Conservation (phyloP, 2,888 invertebrate genomes). For the Ennomos erosarius region DNA sequence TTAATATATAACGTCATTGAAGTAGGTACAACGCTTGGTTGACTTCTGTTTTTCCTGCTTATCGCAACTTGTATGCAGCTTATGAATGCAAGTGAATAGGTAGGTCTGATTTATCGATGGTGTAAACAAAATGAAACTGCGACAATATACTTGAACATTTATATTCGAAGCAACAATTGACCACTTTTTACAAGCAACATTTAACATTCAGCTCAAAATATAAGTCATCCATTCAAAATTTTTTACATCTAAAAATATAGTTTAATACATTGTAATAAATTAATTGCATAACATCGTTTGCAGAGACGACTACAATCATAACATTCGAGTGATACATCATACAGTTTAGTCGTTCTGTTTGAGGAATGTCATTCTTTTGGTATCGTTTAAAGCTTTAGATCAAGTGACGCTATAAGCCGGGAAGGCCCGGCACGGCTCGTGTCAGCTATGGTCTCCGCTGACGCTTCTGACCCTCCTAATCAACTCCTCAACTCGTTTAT, state of each 20-base stretch:
- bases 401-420: slow-evolving; percentile 66
- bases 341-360: slow-evolving; percentile 24
- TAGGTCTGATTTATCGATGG: too few relatives aligned
- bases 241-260: slow-evolving; percentile 43
- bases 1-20: slow-evolving; percentile 1
- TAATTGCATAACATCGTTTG: slow-evolving; percentile 20
- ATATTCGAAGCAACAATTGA: slow-evolving; percentile 56
- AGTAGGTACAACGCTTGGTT: slow-evolving; percentile 2
- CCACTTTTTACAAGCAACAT: slow-evolving; percentile 50
- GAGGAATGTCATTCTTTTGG: slow-evolving; percentile 43
- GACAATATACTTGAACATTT: slow-evolving; percentile 35
- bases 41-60: slow-evolving; percentile 21
- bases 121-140: slow-evolving; percentile 10
- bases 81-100: too few relatives aligned
- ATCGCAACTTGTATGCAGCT: slow-evolving; percentile 7
- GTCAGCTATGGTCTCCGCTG: slow-evolving; percentile 79
- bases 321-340: slow-evolving; percentile 20
- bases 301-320: not conserved
- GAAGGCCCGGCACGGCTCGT: slow-evolving; percentile 70
- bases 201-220: slow-evolving; percentile 46
- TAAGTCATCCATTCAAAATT: slow-evolving; percentile 38
- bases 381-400: slow-evolving; percentile 42
- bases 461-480: slow-evolving; percentile 74
- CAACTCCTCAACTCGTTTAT: slow-evolving; percentile 74
- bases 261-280: slow-evolving; percentile 32